These are phyloP conservation scores for Zaprionus taronus DNA, from an alignment of 1,140 invertebrate genomes.

Conservation along the genomic window DNA sequence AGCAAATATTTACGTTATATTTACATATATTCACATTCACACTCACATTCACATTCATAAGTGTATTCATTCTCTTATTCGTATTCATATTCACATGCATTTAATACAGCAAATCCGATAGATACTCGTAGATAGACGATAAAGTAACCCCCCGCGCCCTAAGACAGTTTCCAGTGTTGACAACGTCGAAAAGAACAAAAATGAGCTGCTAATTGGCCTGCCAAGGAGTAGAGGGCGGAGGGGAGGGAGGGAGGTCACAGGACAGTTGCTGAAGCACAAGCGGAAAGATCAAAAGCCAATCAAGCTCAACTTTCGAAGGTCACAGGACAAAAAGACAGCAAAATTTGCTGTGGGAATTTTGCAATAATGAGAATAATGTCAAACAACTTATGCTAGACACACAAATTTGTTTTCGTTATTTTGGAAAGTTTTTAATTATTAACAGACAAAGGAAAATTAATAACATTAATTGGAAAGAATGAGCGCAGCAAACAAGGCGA, in stretches of 20 bases:
- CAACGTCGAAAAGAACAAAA: constrained; percentile 38
- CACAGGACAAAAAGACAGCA: neutral
- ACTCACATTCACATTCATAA: constrained; percentile 1
- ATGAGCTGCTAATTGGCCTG: constrained; percentile 57
- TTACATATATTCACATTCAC: constrained; percentile 10
- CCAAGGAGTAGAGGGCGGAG: neutral
- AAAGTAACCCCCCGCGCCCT: constrained; percentile 1
- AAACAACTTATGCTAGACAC: neutral
- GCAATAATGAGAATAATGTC: neutral
- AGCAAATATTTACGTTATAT: constrained; percentile 68
- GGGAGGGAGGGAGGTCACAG: neutral
- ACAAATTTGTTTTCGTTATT: neutral
- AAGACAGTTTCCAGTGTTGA: neutral
- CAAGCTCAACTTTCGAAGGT: neutral
- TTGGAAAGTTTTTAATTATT: constrained; percentile 3
- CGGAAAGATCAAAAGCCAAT: neutral
- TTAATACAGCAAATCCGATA: too few species aligned
- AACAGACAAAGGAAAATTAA: neutral
- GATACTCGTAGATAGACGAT: too few species aligned
- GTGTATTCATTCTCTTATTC: constrained; percentile 9
- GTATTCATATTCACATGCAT: constrained; percentile 25
- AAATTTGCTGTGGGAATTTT: neutral
- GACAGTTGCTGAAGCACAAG: neutral
- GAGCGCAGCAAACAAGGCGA: neutral
- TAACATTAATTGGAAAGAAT: neutral